phyloP scores from a whole-genome alignment of 1,140 invertebrate genomes.

The Hetaerina americana region DNA sequence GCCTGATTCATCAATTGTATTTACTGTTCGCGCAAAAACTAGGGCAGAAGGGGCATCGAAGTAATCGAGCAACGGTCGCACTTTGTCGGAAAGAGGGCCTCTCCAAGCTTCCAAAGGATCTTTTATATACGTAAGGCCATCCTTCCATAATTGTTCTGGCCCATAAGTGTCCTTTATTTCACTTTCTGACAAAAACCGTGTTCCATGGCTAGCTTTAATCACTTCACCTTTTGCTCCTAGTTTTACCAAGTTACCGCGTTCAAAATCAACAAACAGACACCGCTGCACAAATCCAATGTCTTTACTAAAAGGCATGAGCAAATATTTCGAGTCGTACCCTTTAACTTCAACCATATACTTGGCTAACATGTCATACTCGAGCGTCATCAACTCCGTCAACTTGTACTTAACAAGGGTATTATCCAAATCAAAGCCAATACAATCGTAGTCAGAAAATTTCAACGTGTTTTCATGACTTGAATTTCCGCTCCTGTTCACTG shows the following conservation, averaged over 20 bases:
- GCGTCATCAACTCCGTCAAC: conserved; percentile 40
- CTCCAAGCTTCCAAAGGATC: conserved; percentile 47
- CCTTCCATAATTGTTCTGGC: conserved; percentile 40
- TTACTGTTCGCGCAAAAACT: conserved; percentile 57
- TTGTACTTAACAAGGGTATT: conserved; percentile 58
- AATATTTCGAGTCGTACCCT: conserved; percentile 39
- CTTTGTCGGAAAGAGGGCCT: conserved; percentile 39
- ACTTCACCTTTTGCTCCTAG: conserved; percentile 46
- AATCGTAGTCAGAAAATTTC: conserved; percentile 47
- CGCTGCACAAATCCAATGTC: conserved; percentile 53
- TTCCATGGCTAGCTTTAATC: conserved; percentile 54
- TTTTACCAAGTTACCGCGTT: conserved; percentile 58
- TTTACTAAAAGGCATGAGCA: conserved; percentile 37
- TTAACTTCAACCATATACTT: conserved; percentile 47
- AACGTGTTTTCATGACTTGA: too few relatives aligned
- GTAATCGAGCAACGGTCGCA: conserved; percentile 57
- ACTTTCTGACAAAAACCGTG: conserved; percentile 35
- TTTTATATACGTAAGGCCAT: conserved; percentile 31
- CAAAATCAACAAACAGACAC: conserved; percentile 58
- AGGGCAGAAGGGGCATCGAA: conserved; percentile 57
- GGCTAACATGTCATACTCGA: conserved; percentile 48
- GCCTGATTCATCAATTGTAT: conserved; percentile 45
- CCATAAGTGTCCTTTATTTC: conserved; percentile 52
- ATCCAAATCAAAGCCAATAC: conserved; percentile 68
- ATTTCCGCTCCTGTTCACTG: too few relatives aligned